Conservation (phyloP, 2,797 vertebrate species). For the Hypotaenidia okinawae region DNA sequence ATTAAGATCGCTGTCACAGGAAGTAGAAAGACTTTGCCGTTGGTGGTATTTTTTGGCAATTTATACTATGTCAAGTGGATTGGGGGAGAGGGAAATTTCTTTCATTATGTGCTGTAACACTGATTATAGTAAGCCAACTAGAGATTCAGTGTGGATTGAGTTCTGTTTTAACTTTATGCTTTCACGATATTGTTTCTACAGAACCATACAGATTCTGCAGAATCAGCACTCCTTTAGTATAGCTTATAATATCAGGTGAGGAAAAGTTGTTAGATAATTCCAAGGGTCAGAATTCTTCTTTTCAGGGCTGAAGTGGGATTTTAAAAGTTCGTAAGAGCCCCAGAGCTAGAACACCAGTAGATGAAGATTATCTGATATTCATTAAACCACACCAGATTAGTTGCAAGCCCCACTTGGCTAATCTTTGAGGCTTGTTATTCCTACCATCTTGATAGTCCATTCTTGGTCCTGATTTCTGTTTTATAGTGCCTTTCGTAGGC, state of each 20-base stretch:
- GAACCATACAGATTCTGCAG: no score
- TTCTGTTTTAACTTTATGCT: neutral
- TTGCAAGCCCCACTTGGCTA: neutral
- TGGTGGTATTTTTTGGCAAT: neutral
- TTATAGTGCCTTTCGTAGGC: no score
- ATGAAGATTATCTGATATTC: neutral
- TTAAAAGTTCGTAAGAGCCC: neutral
- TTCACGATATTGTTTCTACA: neutral
- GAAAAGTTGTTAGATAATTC: neutral
- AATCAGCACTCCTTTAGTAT: neutral
- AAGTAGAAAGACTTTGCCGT: neutral
- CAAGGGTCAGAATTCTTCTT: neutral
- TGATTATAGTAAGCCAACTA: neutral
- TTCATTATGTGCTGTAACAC: neutral
- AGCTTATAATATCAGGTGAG: neutral
- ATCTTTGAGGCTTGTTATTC: neutral
- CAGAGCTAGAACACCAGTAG: neutral
- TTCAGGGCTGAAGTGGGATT: neutral
- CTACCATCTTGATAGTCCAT: neutral
- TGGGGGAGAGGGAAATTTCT: neutral
- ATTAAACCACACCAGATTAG: neutral
- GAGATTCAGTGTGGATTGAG: neutral
- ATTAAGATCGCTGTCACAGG: neutral
- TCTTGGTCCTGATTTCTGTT: neutral
- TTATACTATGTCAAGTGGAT: neutral